Conservation (phyloP, 2,888 invertebrate species). For the Mesodorylaimus sp. region DNA sequence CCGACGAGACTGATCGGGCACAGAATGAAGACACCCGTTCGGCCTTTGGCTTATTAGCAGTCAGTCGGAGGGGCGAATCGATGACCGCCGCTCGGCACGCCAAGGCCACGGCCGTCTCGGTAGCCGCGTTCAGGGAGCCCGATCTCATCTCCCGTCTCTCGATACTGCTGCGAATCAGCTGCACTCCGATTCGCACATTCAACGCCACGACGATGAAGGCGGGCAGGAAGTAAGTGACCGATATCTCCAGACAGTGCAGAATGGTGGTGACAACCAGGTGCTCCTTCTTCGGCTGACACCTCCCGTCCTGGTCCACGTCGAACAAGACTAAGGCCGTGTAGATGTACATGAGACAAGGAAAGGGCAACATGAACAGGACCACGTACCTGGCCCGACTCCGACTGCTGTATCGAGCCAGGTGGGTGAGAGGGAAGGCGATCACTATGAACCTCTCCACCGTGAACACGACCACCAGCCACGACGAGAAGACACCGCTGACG, state of each 20-base stretch:
- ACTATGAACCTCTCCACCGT: conserved; percentile 27
- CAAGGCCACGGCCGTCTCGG: background rate
- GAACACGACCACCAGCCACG: conserved; percentile 27
- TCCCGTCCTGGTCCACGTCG: conserved; percentile 4
- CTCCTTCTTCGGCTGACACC: background rate
- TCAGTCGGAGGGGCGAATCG: too few relatives aligned
- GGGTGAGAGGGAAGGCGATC: conserved; percentile 22
- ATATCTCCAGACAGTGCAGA: conserved; percentile 17
- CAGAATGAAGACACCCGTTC: background rate
- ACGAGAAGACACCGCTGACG: conserved; percentile 24
- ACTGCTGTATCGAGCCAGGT: conserved; percentile 19
- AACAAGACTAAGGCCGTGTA: conserved; percentile 23
- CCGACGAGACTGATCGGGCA: background rate
- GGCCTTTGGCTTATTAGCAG: too few relatives aligned
- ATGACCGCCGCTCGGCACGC: too few relatives aligned
- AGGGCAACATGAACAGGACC: conserved; percentile 13
- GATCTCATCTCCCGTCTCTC: background rate
- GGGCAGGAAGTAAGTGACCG: conserved; percentile 22
- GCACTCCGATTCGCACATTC: conserved; percentile 30
- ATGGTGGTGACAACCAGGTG: background rate
- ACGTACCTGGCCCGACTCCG: conserved; percentile 16
- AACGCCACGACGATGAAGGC: conserved; percentile 21
- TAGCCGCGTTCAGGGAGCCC: background rate
- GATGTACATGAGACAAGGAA: conserved; percentile 19
- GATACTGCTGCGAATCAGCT: conserved; percentile 38